These are phyloP conservation scores for Epinotia nisella DNA, from an alignment of 2,888 invertebrate species.

Conservation along the genomic window DNA sequence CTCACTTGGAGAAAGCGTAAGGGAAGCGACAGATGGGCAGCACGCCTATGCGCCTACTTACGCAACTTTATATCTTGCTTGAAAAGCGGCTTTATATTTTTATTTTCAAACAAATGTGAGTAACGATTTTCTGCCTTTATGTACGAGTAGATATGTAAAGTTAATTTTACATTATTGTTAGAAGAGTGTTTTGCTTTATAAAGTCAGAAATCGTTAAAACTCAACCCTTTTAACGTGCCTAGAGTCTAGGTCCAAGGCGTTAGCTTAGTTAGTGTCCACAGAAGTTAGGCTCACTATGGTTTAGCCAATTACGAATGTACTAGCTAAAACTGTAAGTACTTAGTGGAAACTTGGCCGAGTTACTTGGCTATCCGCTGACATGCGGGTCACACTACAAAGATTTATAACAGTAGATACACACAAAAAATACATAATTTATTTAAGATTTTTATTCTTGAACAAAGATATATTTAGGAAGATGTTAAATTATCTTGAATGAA, in stretches of 20 bases:
- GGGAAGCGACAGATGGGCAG: conserved; percentile 22
- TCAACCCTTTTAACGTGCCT: no score
- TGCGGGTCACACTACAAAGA: not conserved
- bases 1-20: not conserved
- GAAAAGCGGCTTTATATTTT: not conserved
- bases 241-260: not conserved
- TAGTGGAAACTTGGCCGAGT: conserved; percentile 15
- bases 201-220: no score
- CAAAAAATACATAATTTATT: no score
- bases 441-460: no score
- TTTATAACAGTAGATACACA: not conserved
- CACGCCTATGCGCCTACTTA: not conserved
- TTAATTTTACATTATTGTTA: not conserved
- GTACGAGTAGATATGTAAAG: no score
- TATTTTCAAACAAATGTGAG: not conserved
- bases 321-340: conserved; percentile 17
- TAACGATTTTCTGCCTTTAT: not conserved
- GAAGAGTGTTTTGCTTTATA: not conserved
- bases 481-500: no score
- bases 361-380: not conserved
- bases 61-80: not conserved
- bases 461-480: no score
- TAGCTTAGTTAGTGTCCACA: not conserved
- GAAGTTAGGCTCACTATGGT: conserved; percentile 13
- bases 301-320: conserved; percentile 32